phyloP scores from a whole-genome alignment of 2,113 vertebrate species.

The Semicossyphus pulcher region DNA sequence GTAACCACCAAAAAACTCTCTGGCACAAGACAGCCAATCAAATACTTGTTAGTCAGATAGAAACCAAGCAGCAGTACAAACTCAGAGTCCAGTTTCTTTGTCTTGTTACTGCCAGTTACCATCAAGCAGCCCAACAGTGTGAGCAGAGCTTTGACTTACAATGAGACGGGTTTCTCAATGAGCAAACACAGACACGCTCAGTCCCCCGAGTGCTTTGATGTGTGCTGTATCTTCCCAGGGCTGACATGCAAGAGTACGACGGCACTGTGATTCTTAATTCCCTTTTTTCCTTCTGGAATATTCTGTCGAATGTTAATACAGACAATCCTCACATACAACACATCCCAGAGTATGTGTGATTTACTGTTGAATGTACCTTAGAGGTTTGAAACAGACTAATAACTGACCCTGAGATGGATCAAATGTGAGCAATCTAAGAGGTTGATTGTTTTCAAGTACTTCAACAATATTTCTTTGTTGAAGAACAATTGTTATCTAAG shows the following conservation, averaged over 20 bases:
- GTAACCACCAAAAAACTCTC: background rate
- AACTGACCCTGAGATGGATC: background rate
- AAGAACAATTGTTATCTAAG: background rate
- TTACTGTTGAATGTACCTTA: slow-evolving; percentile 44
- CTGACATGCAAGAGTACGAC: slow-evolving; percentile 27
- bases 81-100: background rate
- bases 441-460: background rate
- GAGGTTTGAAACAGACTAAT: slow-evolving; percentile 11
- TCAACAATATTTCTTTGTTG: background rate
- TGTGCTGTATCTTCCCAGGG: slow-evolving; percentile 26
- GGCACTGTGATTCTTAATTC: slow-evolving; percentile 43
- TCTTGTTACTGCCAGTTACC: slow-evolving; percentile 12
- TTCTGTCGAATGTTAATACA: slow-evolving; percentile 42
- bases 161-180: slow-evolving; percentile 23
- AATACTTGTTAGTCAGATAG: background rate
- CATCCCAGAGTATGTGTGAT: background rate
- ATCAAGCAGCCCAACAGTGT: slow-evolving; percentile 1
- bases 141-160: slow-evolving; percentile 36
- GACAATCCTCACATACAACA: slow-evolving; percentile 44
- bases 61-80: background rate
- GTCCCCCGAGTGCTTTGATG: slow-evolving; percentile 50
- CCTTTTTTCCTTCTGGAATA: slow-evolving; percentile 24
- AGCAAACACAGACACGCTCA: slow-evolving; percentile 31
- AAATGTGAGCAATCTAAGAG: background rate
- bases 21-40: background rate